These are phyloP conservation scores for Dicrurus megarhynchus DNA, from an alignment of 2,113 vertebrate genomes.

Conservation along the genomic window DNA sequence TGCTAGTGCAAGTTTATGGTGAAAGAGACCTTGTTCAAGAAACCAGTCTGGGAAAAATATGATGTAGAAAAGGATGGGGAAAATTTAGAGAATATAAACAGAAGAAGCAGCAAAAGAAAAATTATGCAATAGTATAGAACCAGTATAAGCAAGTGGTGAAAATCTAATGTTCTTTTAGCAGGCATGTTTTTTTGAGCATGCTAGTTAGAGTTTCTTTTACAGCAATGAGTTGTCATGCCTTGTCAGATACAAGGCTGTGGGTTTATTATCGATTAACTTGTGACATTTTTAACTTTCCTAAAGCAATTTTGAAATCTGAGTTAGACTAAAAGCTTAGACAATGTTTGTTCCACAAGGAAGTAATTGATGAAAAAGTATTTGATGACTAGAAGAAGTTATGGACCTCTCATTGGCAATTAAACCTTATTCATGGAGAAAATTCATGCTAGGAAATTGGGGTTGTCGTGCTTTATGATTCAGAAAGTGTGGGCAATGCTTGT, in stretches of 20 bases:
- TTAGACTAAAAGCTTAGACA: neutral
- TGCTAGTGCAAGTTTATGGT: neutral
- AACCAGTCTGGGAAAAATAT: neutral
- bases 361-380: conserved; percentile 31
- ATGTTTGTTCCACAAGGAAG: neutral
- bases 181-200: neutral
- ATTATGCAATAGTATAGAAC: neutral
- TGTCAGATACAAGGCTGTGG: conserved; percentile 34
- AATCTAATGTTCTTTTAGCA: conserved; percentile 20
- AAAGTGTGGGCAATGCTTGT: neutral
- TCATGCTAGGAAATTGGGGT: neutral
- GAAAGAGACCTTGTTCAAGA: neutral
- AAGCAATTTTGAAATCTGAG: conserved; percentile 10
- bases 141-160: neutral
- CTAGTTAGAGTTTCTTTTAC: neutral
- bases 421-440: neutral
- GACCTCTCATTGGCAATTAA: conserved; percentile 9
- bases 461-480: conserved; percentile 31
- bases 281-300: conserved; percentile 50
- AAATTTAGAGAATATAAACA: neutral
- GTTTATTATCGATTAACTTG: conserved; percentile 16
- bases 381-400: conserved; percentile 22
- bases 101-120: neutral
- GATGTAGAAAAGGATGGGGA: neutral
- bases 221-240: neutral